phyloP scores from a whole-genome alignment of 2,113 vertebrate species.

The Myiozetetes cayanensis region DNA sequence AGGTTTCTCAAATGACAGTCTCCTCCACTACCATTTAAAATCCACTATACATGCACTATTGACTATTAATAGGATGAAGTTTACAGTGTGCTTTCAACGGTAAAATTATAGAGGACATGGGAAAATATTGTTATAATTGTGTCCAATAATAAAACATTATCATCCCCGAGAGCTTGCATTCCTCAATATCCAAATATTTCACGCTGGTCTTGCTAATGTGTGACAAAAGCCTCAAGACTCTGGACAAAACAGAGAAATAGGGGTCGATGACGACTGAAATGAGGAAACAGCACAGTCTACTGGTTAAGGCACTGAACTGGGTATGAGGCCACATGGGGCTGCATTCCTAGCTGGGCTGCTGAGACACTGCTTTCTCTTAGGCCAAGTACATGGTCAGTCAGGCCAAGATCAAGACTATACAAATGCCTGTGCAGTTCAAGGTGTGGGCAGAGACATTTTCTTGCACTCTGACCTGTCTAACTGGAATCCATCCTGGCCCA shows the following conservation, averaged over 20 bases:
- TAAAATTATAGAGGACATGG: slow-evolving; percentile 11
- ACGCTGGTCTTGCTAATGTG: background rate
- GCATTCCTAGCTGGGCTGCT: background rate
- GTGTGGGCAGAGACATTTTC: background rate
- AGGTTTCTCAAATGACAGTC: slow-evolving; percentile 34
- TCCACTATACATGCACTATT: background rate
- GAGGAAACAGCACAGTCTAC: slow-evolving; percentile 37
- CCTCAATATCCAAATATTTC: background rate
- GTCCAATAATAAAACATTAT: background rate
- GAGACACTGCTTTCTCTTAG: background rate
- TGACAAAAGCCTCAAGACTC: background rate
- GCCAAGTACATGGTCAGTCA: fast-evolving
- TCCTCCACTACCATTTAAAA: slow-evolving; percentile 22
- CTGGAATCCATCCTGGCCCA: background rate
- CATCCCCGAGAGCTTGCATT: background rate
- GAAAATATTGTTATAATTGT: background rate
- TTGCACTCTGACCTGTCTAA: background rate
- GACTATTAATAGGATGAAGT: slow-evolving; percentile 33
- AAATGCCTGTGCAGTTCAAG: background rate
- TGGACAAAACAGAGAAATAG: background rate
- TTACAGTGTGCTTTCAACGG: background rate
- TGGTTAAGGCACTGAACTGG: background rate
- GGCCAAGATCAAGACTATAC: background rate
- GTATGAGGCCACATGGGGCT: background rate
- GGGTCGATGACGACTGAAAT: background rate